Evolutionary conservation across 2,888 invertebrate species (phyloP).

Genomic region (Eilema caniola): DNA sequence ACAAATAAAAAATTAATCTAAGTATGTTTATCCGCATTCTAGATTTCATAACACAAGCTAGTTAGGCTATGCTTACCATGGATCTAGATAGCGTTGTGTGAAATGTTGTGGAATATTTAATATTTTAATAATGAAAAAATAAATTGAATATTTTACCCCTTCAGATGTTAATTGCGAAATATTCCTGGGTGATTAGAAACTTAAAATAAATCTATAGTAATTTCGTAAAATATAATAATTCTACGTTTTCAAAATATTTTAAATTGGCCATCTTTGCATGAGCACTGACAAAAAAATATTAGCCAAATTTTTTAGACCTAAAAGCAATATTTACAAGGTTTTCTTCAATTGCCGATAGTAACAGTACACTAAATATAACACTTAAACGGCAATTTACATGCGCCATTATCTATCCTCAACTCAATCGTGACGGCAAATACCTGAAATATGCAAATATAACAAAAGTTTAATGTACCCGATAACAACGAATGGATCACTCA

Average conservation of each 20-base stretch:
- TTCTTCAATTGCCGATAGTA: constrained; percentile 11
- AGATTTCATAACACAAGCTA: too few relatives aligned
- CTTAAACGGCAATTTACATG: constrained; percentile 35
- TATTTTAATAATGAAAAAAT: too few relatives aligned
- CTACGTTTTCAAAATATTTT: not conserved
- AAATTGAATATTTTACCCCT: not conserved
- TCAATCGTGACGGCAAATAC: constrained; percentile 61
- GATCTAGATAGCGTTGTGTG: too few relatives aligned
- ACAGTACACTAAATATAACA: constrained; percentile 17
- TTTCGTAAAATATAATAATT: too few relatives aligned
- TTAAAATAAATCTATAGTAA: not conserved
- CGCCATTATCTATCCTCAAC: constrained; percentile 61
- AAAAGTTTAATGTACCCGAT: constrained; percentile 38
- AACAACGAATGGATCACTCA: constrained; percentile 41
- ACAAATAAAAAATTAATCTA: too few relatives aligned
- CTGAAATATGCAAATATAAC: constrained; percentile 50
- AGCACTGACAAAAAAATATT: too few relatives aligned
- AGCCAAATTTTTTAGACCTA: not conserved
- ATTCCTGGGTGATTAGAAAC: not conserved
- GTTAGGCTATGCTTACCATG: too few relatives aligned
- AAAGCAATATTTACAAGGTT: not conserved
- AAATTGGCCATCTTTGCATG: not conserved
- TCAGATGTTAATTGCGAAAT: not conserved
- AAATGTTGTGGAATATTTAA: too few relatives aligned
- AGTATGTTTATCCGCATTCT: too few relatives aligned